Percentiles rank a stretch among this genome's conserved stretches.
These are phyloP conservation scores for Lichenostomus cassidix DNA, from an alignment of 2,113 vertebrate genomes.

Conservation along the genomic window DNA sequence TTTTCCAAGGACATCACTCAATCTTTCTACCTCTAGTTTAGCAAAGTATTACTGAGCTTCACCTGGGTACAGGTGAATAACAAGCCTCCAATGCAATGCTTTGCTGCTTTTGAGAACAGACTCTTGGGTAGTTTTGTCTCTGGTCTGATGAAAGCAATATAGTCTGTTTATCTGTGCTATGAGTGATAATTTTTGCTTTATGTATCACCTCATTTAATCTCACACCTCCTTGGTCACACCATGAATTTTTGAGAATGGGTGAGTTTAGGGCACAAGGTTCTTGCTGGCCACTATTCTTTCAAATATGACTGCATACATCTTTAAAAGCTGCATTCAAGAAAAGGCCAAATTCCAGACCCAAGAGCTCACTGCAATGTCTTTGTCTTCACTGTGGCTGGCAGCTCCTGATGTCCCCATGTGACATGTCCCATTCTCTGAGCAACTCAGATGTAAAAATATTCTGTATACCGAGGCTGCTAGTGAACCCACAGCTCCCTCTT, in stretches of 20 bases:
- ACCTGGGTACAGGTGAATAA: background rate
- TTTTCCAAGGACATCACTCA: background rate
- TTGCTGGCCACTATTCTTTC: background rate
- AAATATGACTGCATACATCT: background rate
- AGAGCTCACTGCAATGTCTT: fast-evolving
- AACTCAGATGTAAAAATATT: background rate
- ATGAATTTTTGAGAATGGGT: background rate
- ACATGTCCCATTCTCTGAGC: background rate
- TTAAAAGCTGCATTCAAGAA: background rate
- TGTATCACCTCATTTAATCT: background rate
- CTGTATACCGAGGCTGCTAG: fast-evolving
- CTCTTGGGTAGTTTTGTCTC: fast-evolving
- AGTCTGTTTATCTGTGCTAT: background rate
- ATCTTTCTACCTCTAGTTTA: background rate
- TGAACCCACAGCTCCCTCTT: background rate
- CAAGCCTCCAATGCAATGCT: background rate
- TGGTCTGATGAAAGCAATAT: background rate
- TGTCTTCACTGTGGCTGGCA: background rate
- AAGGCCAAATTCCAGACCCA: background rate
- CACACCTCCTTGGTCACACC: background rate
- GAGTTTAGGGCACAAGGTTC: background rate
- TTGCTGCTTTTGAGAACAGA: background rate
- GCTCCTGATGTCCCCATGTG: fast-evolving
- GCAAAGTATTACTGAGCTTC: background rate
- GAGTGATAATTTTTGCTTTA: background rate